Percentiles rank a stretch among this genome's conserved stretches.
phyloP scores from a whole-genome alignment of 2,888 invertebrate species.

The Spodoptera picta region DNA sequence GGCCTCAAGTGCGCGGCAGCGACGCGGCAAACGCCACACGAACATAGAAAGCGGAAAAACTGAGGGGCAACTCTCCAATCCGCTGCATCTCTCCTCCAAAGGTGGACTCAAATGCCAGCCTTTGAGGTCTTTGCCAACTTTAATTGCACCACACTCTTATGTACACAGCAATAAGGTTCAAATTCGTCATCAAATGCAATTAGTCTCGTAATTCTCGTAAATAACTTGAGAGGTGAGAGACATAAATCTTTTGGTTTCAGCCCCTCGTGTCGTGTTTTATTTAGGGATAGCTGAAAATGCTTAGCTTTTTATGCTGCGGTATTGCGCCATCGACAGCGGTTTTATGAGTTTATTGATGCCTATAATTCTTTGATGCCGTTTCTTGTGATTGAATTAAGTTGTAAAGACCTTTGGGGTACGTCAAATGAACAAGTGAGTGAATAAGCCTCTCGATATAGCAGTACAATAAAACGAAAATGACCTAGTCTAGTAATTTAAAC shows the following conservation, averaged over 20 bases:
- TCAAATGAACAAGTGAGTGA: conserved; percentile 45
- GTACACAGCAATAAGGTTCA: conserved; percentile 53
- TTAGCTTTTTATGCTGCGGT: conserved; percentile 58
- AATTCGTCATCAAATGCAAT: conserved; percentile 63
- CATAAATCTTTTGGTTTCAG: conserved; percentile 69
- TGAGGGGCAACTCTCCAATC: conserved; percentile 36
- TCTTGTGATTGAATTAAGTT: conserved; percentile 54
- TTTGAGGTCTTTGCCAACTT: conserved; percentile 57
- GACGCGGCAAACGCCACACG: conserved; percentile 27
- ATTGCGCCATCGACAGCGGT: conserved; percentile 53
- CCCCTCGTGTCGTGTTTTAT: conserved; percentile 59
- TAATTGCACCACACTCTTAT: conserved; percentile 57
- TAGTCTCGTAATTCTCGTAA: conserved; percentile 63
- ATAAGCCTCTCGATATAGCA: conserved; percentile 29
- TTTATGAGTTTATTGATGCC: conserved; percentile 58
- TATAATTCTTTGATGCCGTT: conserved; percentile 57
- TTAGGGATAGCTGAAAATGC: conserved; percentile 66
- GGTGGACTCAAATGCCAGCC: conserved; percentile 43
- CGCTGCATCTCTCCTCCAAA: conserved; percentile 43
- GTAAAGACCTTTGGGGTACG: conserved; percentile 53
- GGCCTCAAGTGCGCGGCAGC: conserved; percentile 31
- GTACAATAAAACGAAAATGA: conserved; percentile 38
- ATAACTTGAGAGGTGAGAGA: conserved; percentile 67
- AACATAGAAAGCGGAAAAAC: conserved; percentile 40
- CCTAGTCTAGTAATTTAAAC: conserved; percentile 32